These are phyloP conservation scores for Fundulus diaphanus DNA, from an alignment of 2,797 vertebrate genomes.

Conservation along the genomic window DNA sequence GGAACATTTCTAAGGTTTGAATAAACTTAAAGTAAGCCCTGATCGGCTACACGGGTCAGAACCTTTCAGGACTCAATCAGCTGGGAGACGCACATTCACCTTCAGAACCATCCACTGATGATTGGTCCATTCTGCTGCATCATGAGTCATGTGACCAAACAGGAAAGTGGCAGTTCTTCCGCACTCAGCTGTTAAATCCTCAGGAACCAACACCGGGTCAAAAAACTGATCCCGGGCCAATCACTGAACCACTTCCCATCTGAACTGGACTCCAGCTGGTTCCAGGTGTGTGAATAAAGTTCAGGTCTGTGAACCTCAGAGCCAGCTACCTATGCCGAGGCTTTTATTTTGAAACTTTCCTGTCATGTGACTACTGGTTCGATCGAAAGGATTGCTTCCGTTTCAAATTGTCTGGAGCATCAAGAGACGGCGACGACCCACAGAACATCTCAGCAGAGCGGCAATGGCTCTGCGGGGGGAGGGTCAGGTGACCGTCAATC, in stretches of 20 bases:
- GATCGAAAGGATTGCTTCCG: not conserved
- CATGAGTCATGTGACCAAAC: not conserved
- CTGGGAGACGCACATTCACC: not conserved
- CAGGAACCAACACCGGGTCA: not conserved
- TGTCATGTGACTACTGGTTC: not conserved
- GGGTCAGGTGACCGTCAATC: slow-evolving; percentile 74
- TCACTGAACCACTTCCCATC: too few species aligned
- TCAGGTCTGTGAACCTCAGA: not conserved
- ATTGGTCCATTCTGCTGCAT: not conserved
- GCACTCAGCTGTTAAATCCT: too few species aligned
- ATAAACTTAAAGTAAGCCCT: too few species aligned
- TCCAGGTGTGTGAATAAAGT: slow-evolving; percentile 3
- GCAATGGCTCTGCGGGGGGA: too few species aligned
- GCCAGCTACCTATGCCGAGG: not conserved
- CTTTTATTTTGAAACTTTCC: not conserved
- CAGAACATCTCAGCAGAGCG: not conserved
- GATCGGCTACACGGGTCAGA: not conserved
- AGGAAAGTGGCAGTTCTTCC: not conserved
- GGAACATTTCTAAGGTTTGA: too few species aligned
- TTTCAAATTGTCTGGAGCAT: not conserved
- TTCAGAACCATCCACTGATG: not conserved
- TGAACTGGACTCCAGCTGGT: too few species aligned
- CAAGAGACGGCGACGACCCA: not conserved
- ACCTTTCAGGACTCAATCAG: too few species aligned
- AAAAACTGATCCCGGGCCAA: not conserved